Evolutionary conservation across 35 echinoderm and acorn worm species (phyloP).

Genomic region (Apostichopus californicus): DNA sequence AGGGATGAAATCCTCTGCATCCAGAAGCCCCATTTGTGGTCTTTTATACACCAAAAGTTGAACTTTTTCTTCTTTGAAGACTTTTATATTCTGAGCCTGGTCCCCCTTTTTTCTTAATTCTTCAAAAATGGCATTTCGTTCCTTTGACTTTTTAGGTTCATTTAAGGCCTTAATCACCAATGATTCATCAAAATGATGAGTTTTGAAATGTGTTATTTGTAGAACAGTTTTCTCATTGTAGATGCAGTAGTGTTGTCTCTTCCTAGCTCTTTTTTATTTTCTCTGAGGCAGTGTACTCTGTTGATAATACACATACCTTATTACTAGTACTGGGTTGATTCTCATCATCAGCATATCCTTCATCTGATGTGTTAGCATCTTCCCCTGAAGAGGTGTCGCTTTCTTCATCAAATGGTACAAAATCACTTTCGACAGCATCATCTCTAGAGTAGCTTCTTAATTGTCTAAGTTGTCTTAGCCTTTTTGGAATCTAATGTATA

Average conservation of each 20-base stretch:
- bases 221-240: neutral
- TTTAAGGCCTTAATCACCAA: neutral
- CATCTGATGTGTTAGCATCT: neutral
- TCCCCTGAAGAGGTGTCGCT: neutral
- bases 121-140: conserved; percentile 1
- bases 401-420: neutral
- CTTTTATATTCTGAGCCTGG: neutral
- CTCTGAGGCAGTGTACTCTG: neutral
- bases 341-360: neutral
- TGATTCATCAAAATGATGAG: neutral
- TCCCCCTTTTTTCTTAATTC: conserved; percentile 7
- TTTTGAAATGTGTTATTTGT: conserved; percentile 1
- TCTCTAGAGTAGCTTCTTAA: neutral
- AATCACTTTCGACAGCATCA: neutral
- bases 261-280: neutral
- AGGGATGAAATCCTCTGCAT: neutral
- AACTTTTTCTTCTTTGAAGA: neutral
- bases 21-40: neutral
- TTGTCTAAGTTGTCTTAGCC: neutral
- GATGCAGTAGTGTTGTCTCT: conserved; percentile 13
- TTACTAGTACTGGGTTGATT: conserved; percentile 36
- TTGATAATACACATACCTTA: neutral
- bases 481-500: conserved; percentile 14
- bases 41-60: neutral
- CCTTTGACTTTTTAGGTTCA: neutral